Percentiles rank a stretch among this genome's conserved stretches.
Conservation (phyloP, 37 sponge, comb jelly and placozoan genomes). For the Axinella damicornis region DNA sequence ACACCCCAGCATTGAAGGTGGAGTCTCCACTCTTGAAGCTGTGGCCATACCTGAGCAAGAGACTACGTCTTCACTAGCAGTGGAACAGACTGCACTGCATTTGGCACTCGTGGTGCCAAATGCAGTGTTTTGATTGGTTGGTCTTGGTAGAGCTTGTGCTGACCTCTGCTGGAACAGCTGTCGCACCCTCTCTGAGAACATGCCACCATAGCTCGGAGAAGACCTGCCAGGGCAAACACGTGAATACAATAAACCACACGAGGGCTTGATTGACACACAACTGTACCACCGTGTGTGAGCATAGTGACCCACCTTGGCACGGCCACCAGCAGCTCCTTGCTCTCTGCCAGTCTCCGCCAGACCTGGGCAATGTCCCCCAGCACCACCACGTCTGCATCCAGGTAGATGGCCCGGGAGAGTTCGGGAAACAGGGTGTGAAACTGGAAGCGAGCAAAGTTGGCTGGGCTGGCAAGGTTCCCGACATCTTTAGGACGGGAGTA, state of each 20-base stretch:
- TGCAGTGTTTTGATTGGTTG: background rate
- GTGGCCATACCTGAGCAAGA: slow-evolving; percentile 44
- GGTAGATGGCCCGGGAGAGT: slow-evolving; percentile 44
- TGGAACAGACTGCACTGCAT: background rate
- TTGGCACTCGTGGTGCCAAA: background rate
- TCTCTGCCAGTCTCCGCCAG: slow-evolving; percentile 21
- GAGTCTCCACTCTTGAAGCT: slow-evolving; percentile 41
- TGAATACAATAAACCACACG: slow-evolving; percentile 18
- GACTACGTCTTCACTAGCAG: background rate
- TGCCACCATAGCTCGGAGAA: slow-evolving; percentile 37
- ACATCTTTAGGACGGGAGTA: slow-evolving; percentile 16
- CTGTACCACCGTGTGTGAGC: too few species aligned
- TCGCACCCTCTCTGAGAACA: slow-evolving; percentile 48
- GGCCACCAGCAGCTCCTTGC: slow-evolving; percentile 24
- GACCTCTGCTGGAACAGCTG: slow-evolving; percentile 47
- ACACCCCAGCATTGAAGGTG: slow-evolving; percentile 86
- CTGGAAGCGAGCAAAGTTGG: slow-evolving; percentile 77
- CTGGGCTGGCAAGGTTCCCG: slow-evolving; percentile 74
- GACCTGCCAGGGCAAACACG: slow-evolving; percentile 30
- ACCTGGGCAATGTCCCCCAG: slow-evolving; percentile 37
- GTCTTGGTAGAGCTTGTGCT: background rate
- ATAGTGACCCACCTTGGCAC: slow-evolving; percentile 63
- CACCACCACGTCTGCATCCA: slow-evolving; percentile 59
- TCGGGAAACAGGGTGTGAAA: slow-evolving; percentile 44
- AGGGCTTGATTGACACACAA: background rate